phyloP scores from a whole-genome alignment of 2,113 vertebrate genomes.

The Mixornis gularis region DNA sequence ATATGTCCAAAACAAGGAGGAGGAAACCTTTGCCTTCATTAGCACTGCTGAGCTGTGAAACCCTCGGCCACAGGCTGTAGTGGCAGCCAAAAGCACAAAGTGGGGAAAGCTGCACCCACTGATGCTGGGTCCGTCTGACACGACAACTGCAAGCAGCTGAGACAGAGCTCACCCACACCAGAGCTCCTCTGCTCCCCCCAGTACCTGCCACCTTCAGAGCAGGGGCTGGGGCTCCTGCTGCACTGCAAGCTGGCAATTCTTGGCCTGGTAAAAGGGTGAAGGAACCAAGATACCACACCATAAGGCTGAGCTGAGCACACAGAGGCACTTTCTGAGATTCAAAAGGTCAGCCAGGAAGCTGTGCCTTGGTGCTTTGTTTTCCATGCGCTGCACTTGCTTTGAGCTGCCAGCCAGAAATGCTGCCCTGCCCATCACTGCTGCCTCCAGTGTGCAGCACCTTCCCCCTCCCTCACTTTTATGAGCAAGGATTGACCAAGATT shows the following conservation, averaged over 20 bases:
- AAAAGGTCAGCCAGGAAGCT: not conserved
- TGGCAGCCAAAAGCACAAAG: not conserved
- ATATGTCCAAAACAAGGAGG: not conserved
- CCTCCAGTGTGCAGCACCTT: not conserved
- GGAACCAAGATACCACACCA: not conserved
- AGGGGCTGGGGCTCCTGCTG: not conserved
- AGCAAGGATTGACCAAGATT: not conserved
- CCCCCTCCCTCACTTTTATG: not conserved
- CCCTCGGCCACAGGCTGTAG: not conserved
- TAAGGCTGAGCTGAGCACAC: not conserved
- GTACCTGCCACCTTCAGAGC: not conserved
- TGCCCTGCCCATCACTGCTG: not conserved
- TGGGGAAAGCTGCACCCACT: not conserved
- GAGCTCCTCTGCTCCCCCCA: not conserved
- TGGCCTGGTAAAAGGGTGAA: not conserved
- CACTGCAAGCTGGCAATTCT: not conserved
- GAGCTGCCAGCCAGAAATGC: not conserved
- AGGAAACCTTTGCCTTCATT: not conserved
- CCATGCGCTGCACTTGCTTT: fast-evolving
- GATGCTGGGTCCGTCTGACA: not conserved
- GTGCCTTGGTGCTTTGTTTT: not conserved
- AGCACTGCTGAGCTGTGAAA: not conserved
- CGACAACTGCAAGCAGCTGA: not conserved
- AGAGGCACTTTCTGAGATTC: not conserved
- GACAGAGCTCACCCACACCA: not conserved